Evolutionary conservation across 92 coral and sea anemone species (phyloP), one percentile per base, ranked within the genome.

Genomic region (Epizoanthus ramosus): DNA sequence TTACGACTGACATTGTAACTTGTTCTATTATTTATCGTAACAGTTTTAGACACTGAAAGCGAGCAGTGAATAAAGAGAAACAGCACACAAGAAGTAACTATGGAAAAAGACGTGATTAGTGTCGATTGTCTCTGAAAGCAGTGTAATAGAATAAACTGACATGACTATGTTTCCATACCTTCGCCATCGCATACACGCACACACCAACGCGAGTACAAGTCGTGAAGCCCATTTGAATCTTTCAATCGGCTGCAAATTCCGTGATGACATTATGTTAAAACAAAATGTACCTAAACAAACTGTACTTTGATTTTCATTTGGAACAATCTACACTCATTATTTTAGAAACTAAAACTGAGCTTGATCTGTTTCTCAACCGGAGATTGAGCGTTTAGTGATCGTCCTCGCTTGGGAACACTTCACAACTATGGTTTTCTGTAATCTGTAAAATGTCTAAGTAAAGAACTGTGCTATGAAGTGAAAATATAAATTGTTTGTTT

Each of bases 101-200:
- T 47, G 53, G 53, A 15, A 53, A 19, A 4, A 9, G 0, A 13
- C 2, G 5, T 3, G 15, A 12, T 54, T 3, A 37, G 43, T 37
- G 5, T 37, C 6, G 43, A 37, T 8, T 13, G n/a, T 19, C 35
- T 28, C 59, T 64, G 56, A 57, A 79, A 17, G 35, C 84, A 80
- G 57, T 21, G 25, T 4, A 64, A 10, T 64, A 64, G 23, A 25
- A 21, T 12, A 24, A 2, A 64, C 43, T 37, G 5, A 64, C 18
- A 24, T 0, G 12, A 21, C 68, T 28, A 28, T 13, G 1, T 68
- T 3, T 28, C 14, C 21, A 31, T 80, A 93, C 98, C 98, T 88
- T 91, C 98, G 84, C 98, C 95, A 93, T 63, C 98, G 67, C 98
- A 93, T 93, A 45, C 98, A 93, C 8, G 95, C 91, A 19, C 93